Base-by-base conservation (phyloP, 1,140 invertebrate genomes). In the Luehdorfia chinensis region DNA sequence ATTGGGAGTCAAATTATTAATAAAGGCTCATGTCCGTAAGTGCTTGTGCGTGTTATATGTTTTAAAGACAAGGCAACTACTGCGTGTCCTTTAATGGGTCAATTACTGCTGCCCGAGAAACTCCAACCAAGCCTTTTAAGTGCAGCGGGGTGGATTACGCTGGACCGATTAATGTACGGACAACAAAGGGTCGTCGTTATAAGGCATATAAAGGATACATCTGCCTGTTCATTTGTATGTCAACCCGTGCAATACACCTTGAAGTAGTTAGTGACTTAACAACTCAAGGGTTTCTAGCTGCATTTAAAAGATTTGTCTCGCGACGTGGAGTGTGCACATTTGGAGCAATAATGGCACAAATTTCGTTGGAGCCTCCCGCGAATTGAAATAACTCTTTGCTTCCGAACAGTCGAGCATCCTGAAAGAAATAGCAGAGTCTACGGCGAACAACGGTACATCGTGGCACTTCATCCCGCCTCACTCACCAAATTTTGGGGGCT, bases 401-500 rank as follows among this genome's bases (percentile, higher is more conserved):
- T 5, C 5, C 4, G 31, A 21, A 7, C 34, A 36, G 9, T 41
- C 25, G 1, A 15, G 7, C 1, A 8, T 50, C 1, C n/a, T 19
- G 1, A 13, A 25, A n/a, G 39, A 36, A 36, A 15, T 50, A 7
- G 7, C 16, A 7, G 9, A 50, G 11, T 18, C 3, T 2, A 16
- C 45, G 25, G 48, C 28, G 7, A 50, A 32, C 11, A 23, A 45
- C 9, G 32, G 48, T 1, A 45, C 21, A 15, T 25, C 18, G 1
- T 50, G 48, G 32, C 37, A 36, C 30, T 50, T 50, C 8, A 50
- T 50, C 3, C 39, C n/a, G n/a, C n/a, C n/a, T n/a, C n/a, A n/a
- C n/a, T n/a, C n/a, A n/a, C n/a, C n/a, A n/a, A n/a, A n/a, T n/a
- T n/a, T n/a, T n/a, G n/a, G n/a, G n/a, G n/a, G n/a, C n/a, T n/a